These are phyloP conservation scores for Nannoperca obscura DNA, from an alignment of 2,797 vertebrate genomes.

Conservation along the genomic window DNA sequence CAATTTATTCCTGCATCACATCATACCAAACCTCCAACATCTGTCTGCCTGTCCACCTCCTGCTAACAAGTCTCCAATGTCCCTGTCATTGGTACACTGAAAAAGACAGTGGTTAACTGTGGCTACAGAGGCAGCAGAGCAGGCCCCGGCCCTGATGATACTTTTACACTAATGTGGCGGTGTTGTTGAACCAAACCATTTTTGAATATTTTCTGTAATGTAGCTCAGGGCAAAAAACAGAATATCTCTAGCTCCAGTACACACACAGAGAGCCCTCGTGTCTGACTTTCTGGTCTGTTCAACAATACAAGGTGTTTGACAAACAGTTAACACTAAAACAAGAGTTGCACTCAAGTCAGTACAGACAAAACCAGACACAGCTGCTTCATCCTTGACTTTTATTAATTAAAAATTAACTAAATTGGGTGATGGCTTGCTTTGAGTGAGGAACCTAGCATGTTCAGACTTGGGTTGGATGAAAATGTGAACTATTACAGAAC, in stretches of 20 bases:
- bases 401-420: too few relatives aligned
- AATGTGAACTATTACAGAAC: too few relatives aligned
- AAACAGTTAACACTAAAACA: constrained; percentile 4
- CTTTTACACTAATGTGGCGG: neutral
- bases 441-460: neutral
- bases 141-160: neutral
- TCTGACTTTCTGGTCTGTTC: neutral
- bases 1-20: constrained; percentile 5
- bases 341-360: neutral
- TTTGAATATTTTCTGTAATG: constrained; percentile 12
- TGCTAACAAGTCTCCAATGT: constrained; percentile 1
- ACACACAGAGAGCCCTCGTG: neutral
- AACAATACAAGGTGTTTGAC: constrained; percentile 12
- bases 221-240: neutral
- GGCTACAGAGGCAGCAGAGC: neutral
- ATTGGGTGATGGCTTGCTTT: neutral
- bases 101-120: neutral
- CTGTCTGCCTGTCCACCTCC: neutral
- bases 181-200: constrained; percentile 1
- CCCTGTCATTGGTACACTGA: neutral
- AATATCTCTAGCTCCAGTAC: neutral
- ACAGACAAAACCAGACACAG: constrained; percentile 8
- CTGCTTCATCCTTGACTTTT: neutral
- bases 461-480: neutral
- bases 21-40: neutral